Conservation (phyloP, 2,797 vertebrate species). For the Paramormyrops hopkinsi region DNA sequence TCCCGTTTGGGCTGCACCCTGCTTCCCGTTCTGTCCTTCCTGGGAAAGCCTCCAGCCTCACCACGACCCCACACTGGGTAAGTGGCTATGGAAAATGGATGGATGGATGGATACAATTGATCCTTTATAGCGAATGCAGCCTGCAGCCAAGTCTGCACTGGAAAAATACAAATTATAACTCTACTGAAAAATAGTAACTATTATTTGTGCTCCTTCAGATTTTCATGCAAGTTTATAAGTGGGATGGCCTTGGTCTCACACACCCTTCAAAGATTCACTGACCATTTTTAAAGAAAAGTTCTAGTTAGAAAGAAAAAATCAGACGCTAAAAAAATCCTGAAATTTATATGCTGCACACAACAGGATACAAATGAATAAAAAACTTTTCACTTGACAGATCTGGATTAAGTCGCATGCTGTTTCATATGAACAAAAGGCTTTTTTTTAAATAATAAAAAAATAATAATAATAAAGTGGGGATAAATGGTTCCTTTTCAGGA, state of each 20-base stretch:
- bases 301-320: neutral
- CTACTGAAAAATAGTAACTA: neutral
- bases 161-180: neutral
- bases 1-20: neutral
- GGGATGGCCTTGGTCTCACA: neutral
- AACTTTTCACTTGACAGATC: neutral
- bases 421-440: neutral
- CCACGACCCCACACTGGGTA: neutral
- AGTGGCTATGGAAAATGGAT: neutral
- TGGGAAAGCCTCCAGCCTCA: neutral
- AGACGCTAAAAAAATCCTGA: neutral
- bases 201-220: neutral
- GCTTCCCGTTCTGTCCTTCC: neutral
- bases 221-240: neutral
- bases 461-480: neutral
- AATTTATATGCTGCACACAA: neutral
- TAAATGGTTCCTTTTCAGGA: neutral
- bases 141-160: neutral
- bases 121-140: neutral
- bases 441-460: neutral
- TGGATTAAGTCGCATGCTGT: neutral
- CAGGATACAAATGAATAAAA: neutral
- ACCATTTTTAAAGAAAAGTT: neutral
- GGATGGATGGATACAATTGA: neutral
- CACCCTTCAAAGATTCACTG: neutral